Evolutionary conservation across 2,797 vertebrate genomes (phyloP).

Genomic region (Acestrorhynchus altus): DNA sequence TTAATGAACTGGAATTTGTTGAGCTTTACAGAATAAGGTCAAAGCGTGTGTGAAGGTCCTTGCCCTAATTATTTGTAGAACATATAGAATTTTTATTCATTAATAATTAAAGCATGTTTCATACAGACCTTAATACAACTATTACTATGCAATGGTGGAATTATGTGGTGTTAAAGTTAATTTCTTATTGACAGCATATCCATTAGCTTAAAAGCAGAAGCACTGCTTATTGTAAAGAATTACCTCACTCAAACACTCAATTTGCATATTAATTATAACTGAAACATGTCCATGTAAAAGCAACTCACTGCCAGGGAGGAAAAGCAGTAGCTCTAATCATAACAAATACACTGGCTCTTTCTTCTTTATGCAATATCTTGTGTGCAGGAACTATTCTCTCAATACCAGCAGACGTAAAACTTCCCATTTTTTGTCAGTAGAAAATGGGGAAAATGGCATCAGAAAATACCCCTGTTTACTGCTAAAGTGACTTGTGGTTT

Average conservation of each 20-base stretch:
- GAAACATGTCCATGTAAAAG: constrained; percentile 1
- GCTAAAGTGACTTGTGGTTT: no score
- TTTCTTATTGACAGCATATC: neutral
- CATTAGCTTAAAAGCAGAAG: constrained; percentile 28
- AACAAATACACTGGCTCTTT: constrained; percentile 17
- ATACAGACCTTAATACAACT: neutral
- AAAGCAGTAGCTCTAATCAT: constrained; percentile 32
- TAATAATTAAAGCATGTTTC: neutral
- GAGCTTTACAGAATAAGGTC: neutral
- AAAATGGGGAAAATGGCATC: neutral
- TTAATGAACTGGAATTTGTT: no score
- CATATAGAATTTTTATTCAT: neutral
- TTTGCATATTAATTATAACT: constrained; percentile 44
- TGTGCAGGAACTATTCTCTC: neutral
- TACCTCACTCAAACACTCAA: constrained; percentile 22
- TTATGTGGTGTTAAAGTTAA: neutral
- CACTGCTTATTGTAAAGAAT: constrained; percentile 6
- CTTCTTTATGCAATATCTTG: constrained; percentile 6
- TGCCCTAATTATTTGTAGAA: neutral
- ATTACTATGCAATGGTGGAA: neutral
- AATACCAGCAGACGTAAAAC: constrained; percentile 3
- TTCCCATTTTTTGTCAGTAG: neutral
- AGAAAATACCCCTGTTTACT: no score
- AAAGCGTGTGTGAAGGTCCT: neutral
- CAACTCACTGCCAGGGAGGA: constrained; percentile 12